Conservation (phyloP, 2,888 invertebrate species). For the Laspeyria flexula region DNA sequence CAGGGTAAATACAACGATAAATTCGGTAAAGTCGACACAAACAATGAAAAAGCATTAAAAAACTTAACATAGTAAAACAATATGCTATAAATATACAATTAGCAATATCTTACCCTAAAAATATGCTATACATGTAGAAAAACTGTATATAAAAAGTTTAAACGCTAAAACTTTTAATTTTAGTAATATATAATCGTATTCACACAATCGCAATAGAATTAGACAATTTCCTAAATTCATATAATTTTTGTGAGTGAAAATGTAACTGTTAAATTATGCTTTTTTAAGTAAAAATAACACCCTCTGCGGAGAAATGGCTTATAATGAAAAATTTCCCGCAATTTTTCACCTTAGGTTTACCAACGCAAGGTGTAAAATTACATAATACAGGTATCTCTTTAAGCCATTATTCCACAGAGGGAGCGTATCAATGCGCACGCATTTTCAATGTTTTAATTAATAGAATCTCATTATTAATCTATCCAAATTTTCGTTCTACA, state of each 20-base stretch:
- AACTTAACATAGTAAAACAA: slow-evolving; percentile 55
- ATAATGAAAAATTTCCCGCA: too few species aligned
- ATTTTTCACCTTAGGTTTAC: too few species aligned
- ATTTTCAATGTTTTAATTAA: slow-evolving; percentile 40
- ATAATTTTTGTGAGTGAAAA: slow-evolving; percentile 35
- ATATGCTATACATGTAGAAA: slow-evolving; percentile 71
- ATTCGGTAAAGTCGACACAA: slow-evolving; percentile 44
- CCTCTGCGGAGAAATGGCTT: too few species aligned
- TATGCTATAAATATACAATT: slow-evolving; percentile 70
- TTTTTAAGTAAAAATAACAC: slow-evolving; percentile 36
- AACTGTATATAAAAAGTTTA: slow-evolving; percentile 67
- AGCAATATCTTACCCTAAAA: slow-evolving; percentile 67
- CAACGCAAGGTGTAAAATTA: too few species aligned
- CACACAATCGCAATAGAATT: slow-evolving; percentile 45
- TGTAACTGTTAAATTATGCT: slow-evolving; percentile 45
- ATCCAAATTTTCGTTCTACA: slow-evolving; percentile 34
- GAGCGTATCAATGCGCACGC: slow-evolving; percentile 41
- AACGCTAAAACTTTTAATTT: slow-evolving; percentile 51
- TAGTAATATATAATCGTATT: slow-evolving; percentile 49
- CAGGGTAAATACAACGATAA: neutral
- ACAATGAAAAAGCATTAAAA: slow-evolving; percentile 50
- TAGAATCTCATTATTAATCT: slow-evolving; percentile 43
- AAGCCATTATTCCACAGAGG: too few species aligned
- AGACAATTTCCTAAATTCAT: slow-evolving; percentile 37
- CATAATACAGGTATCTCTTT: too few species aligned